Base-by-base conservation (phyloP, 1,140 invertebrate species). In the Phocides pigmalion region DNA sequence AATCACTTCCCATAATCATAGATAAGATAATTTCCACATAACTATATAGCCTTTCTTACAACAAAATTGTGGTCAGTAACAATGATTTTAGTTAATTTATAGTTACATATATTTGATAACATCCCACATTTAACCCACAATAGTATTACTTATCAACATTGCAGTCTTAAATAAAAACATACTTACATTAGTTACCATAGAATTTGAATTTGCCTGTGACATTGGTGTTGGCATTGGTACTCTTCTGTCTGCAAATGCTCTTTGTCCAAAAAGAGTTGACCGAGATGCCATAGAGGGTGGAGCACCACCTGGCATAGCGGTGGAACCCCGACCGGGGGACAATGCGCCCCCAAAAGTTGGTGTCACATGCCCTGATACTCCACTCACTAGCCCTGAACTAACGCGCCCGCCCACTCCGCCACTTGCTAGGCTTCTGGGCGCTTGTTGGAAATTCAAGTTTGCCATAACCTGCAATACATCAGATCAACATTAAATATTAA, bases 401-500 rank as follows among this genome's bases (percentile, higher is more conserved):
- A 92, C 92, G 64, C 94, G 72, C 4, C 82, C 82, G 37, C 93
- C 93, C 78, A 95, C 91, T 72, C 94, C 94, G 80, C 94, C 93
- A 83, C 94, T 95, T 85, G 94, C 94, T 91, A 95, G 94, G 93
- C 94, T 95, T 93, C 94, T 94, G 92, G 94, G 94, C 74, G 95
- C 95, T 92, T 95, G 95, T 91, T 96, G 95, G 91, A 96, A 96
- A 93, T 96, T 96, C 94, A 96, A 93, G 93, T 96, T 96, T 93
- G 95, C 95, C 95, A 96, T 96, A 94, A 93, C 94, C 94, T 91
- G 88, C 14, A 90, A 91, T 42, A 35, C 32, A 53, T 15, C 47
- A 70, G 32, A 35, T 50, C 19, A 6, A 28, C 11, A 56, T 25
- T 47, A 19, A 54, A 17, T 37, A 50, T n/a, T 3, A 28, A 4